Conservation (phyloP, 2,113 vertebrate genomes). For the Neoarius graeffei region DNA sequence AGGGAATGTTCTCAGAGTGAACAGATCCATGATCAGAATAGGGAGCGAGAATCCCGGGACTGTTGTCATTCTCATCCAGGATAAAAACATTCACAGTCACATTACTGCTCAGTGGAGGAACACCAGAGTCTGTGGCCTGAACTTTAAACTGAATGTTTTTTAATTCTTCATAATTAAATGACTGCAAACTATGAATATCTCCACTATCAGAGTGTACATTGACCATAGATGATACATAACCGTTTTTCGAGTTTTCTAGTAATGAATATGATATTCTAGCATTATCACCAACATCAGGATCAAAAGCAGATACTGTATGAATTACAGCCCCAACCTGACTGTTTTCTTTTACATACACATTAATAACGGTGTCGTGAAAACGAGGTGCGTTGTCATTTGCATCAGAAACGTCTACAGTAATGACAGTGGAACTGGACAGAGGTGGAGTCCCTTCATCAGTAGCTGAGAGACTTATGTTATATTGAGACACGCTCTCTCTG, state of each 20-base stretch:
- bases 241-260: constrained; percentile 42
- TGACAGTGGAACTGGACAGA: constrained; percentile 57
- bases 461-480: constrained; percentile 78
- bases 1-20: constrained; percentile 65
- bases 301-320: constrained; percentile 64
- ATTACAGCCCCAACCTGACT: constrained; percentile 60
- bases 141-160: constrained; percentile 57
- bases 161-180: constrained; percentile 58
- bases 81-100: constrained; percentile 64
- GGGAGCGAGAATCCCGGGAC: constrained; percentile 59
- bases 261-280: constrained; percentile 61
- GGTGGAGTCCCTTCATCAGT: constrained; percentile 75
- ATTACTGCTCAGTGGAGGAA: constrained; percentile 61
- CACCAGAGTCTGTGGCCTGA: constrained; percentile 58
- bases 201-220: constrained; percentile 54
- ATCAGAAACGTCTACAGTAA: constrained; percentile 67
- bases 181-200: constrained; percentile 48
- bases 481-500: constrained; percentile 74
- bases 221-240: constrained; percentile 53
- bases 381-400: constrained; percentile 69
- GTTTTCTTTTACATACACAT: constrained; percentile 69
- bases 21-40: constrained; percentile 65
- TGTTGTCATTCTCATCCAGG: constrained; percentile 72
- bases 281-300: constrained; percentile 65
- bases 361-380: constrained; percentile 55